These are phyloP conservation scores for Ambastaia sidthimunki DNA, from an alignment of 2,797 vertebrate genomes.

Conservation along the genomic window DNA sequence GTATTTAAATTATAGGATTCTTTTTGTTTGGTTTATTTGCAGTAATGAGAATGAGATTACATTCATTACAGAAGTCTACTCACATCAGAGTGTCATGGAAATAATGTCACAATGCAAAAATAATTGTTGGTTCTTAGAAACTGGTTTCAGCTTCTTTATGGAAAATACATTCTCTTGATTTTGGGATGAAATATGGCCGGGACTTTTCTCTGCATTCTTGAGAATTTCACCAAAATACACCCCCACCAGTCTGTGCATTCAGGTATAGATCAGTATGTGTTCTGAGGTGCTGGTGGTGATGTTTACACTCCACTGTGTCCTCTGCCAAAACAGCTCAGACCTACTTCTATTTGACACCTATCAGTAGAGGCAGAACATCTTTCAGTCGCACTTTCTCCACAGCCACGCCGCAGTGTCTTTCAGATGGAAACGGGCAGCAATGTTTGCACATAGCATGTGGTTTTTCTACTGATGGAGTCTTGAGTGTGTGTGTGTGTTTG, in stretches of 20 bases:
- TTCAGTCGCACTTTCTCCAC: slow-evolving; percentile 53
- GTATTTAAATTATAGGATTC: too few species aligned
- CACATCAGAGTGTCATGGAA: not conserved
- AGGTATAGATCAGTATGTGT: slow-evolving; percentile 36
- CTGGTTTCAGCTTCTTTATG: not conserved
- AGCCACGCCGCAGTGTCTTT: slow-evolving; percentile 52
- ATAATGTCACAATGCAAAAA: not conserved
- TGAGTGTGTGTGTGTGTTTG: slow-evolving; percentile 60
- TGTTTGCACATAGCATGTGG: slow-evolving; percentile 74
- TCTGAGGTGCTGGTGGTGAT: slow-evolving; percentile 49
- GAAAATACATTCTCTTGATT: not conserved
- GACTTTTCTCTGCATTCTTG: not conserved
- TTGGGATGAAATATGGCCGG: not conserved
- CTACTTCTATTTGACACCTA: slow-evolving; percentile 22
- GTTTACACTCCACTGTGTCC: slow-evolving; percentile 55
- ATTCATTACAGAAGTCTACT: not conserved
- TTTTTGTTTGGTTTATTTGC: not conserved
- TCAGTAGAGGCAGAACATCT: slow-evolving; percentile 73
- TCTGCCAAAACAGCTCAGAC: slow-evolving; percentile 67
- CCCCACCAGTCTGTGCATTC: not conserved
- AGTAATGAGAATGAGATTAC: not conserved
- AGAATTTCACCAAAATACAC: not conserved
- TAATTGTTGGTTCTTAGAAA: too few species aligned
- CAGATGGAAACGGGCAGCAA: slow-evolving; percentile 74
- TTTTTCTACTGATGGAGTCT: slow-evolving; percentile 74